Evolutionary conservation across 92 coral and sea anemone species (phyloP).

Genomic region (Porites cylindrica): DNA sequence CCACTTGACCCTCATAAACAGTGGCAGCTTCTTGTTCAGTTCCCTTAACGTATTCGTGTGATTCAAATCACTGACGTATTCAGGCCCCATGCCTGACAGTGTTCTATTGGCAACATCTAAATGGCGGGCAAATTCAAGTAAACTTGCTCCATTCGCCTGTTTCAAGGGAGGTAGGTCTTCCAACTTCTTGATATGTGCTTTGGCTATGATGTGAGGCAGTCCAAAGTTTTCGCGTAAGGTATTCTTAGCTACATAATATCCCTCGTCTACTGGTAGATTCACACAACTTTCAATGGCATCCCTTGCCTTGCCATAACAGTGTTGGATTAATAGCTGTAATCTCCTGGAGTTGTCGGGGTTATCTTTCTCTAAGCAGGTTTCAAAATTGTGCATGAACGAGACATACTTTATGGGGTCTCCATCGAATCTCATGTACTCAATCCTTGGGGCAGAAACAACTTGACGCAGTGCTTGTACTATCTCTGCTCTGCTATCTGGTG

Average conservation of each 20-base stretch:
- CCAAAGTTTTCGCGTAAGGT: conserved; percentile 68
- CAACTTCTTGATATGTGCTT: conserved; percentile 63
- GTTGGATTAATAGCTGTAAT: conserved; percentile 70
- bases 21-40: conserved; percentile 59
- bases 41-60: conserved; percentile 67
- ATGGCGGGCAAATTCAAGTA: conserved; percentile 57
- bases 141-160: conserved; percentile 61
- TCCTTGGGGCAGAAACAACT: conserved; percentile 58
- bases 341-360: conserved; percentile 39
- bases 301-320: conserved; percentile 71
- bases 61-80: conserved; percentile 62
- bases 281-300: conserved; percentile 83
- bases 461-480: conserved; percentile 54
- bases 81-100: conserved; percentile 73
- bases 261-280: conserved; percentile 66
- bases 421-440: conserved; percentile 70
- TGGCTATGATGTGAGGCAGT: conserved; percentile 61
- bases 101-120: conserved; percentile 72
- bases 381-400: conserved; percentile 68
- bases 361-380: conserved; percentile 40
- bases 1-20: conserved; percentile 75
- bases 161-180: conserved; percentile 57
- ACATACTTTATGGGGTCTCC: conserved; percentile 68
- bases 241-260: conserved; percentile 58
- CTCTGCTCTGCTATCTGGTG: neutral